phyloP scores from a whole-genome alignment of 2,888 invertebrate species.

The Myathropa florea region DNA sequence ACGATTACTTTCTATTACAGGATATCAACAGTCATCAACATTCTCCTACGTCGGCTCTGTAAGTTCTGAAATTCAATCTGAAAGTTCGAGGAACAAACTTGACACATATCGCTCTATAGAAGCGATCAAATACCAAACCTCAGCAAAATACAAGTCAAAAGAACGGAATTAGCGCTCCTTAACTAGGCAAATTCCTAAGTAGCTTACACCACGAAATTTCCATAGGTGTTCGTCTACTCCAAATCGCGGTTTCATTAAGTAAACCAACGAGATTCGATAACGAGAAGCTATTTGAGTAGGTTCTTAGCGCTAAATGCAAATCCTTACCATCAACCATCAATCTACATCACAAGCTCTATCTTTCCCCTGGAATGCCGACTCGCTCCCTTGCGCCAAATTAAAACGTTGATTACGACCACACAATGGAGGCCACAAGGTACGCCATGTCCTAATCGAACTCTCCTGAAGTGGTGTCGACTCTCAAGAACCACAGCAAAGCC shows the following conservation, averaged over 20 bases:
- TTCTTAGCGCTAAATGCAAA: neutral
- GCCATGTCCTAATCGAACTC: neutral
- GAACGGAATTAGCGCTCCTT: too few relatives aligned
- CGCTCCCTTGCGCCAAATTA: neutral
- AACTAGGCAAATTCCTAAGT: too few relatives aligned
- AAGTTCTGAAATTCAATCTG: too few relatives aligned
- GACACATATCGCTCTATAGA: too few relatives aligned
- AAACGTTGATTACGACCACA: neutral
- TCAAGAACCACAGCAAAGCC: neutral
- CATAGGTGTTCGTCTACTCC: too few relatives aligned
- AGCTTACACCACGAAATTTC: too few relatives aligned
- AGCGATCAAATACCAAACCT: too few relatives aligned
- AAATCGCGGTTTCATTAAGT: neutral
- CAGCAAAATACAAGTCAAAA: too few relatives aligned
- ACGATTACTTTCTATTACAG: too few relatives aligned
- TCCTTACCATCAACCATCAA: neutral
- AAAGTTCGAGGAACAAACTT: too few relatives aligned
- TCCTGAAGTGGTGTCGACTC: neutral
- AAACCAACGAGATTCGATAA: neutral
- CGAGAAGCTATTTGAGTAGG: neutral
- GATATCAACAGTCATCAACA: too few relatives aligned
- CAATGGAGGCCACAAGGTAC: neutral
- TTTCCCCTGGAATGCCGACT: neutral
- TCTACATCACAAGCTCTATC: neutral
- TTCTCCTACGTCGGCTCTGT: too few relatives aligned